Percentiles rank a stretch among this genome's conserved stretches.
Evolutionary conservation across 2,888 invertebrate genomes (phyloP).

Genomic region (Tipula confusa): DNA sequence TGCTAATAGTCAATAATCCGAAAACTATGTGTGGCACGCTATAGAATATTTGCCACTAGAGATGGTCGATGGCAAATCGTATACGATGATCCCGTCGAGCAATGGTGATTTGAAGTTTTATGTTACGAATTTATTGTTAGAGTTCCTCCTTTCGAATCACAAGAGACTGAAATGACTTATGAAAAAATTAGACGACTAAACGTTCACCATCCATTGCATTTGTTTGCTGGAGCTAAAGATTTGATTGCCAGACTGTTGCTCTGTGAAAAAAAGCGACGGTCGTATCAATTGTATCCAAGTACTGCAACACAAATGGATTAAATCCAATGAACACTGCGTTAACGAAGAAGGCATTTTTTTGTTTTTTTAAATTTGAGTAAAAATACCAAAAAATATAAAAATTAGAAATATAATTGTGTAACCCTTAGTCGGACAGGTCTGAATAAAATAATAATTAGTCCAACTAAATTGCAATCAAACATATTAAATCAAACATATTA

Average conservation of each 20-base stretch:
- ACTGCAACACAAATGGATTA: conserved; percentile 59
- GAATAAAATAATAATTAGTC: no score
- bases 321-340: conserved; percentile 34
- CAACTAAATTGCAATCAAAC: no score
- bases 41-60: conserved; percentile 96
- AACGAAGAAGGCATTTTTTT: neutral
- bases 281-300: conserved; percentile 65
- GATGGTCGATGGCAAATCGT: conserved; percentile 80
- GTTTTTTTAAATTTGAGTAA: no score
- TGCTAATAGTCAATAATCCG: conserved; percentile 70
- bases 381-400: no score
- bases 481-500: no score
- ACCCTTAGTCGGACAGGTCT: no score
- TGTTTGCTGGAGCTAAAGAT: conserved; percentile 67
- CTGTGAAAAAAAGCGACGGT: conserved; percentile 57
- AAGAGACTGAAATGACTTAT: conserved; percentile 65
- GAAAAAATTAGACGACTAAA: conserved; percentile 62
- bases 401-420: no score
- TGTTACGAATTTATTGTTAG: conserved; percentile 94
- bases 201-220: conserved; percentile 61
- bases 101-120: conserved; percentile 90
- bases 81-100: conserved; percentile 82
- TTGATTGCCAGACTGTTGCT: conserved; percentile 60
- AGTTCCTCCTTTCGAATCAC: conserved; percentile 86
- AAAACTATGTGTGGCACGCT: conserved; percentile 90